Conservation (phyloP, 2,113 vertebrate genomes). For the Thalassarche chlororhynchos region DNA sequence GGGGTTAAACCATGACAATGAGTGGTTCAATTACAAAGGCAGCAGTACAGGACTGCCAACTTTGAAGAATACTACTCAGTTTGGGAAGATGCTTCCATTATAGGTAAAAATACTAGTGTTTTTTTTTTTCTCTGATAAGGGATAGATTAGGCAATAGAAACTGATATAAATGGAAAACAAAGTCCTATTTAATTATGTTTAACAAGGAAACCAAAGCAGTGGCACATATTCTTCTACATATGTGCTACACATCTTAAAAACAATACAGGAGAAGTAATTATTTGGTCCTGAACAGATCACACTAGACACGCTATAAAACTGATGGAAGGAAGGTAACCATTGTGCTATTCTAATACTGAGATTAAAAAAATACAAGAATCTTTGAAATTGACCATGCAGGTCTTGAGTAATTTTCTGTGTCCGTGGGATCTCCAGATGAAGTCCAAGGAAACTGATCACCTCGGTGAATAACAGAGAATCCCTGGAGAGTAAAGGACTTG, state of each 20-base stretch:
- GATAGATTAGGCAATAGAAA: background rate
- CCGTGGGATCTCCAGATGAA: background rate
- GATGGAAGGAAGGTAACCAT: background rate
- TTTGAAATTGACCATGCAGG: rapidly evolving
- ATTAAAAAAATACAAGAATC: background rate
- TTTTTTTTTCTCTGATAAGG: background rate
- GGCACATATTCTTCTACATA: background rate
- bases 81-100: background rate
- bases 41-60: background rate
- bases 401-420: background rate
- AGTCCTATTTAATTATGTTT: background rate
- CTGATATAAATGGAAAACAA: background rate
- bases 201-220: background rate
- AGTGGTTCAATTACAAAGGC: background rate
- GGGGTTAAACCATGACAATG: too few relatives aligned
- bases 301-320: background rate
- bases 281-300: background rate
- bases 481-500: background rate
- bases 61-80: background rate
- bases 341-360: background rate
- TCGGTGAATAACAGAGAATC: background rate
- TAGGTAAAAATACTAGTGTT: rapidly evolving
- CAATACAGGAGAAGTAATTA: background rate
- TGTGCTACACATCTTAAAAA: background rate
- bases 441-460: background rate